Base-by-base conservation (phyloP, 1,140 invertebrate species). In the Brachystomella parvula region DNA sequence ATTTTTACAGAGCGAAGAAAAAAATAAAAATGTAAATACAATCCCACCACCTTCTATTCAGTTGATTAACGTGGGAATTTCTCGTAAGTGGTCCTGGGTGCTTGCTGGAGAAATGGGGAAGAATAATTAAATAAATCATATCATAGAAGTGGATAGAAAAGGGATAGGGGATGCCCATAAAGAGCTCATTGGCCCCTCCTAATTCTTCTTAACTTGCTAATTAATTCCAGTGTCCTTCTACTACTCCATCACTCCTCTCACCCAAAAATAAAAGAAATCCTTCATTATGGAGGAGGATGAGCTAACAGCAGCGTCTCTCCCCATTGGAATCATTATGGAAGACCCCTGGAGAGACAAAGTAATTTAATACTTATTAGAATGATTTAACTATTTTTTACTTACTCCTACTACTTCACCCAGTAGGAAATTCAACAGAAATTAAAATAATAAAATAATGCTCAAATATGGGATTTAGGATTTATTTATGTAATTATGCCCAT, bases 171-270 rank as follows among this genome's bases (percentile, higher is more conserved):
- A n/a, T 15, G 49, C 24, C 49, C 49, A 53, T 53, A 53, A 53
- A 53, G 49, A 53, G 49, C 12, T 26, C 49, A 53, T 53, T 53
- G 49, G 49, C 49, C 49, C 49, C 49, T 53, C 49, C 49, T 53
- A 17, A 24, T 39, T 17, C 9, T 53, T 26, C 3, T n/a, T n/a
- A n/a, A n/a, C n/a, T n/a, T n/a, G n/a, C n/a, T 53, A 53, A 53
- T 53, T 53, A 53, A 53, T 53, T 53, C 49, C 12, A 53, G 15
- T 26, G 49, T 53, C 49, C 49, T 53, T 53, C 9, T 12, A n/a
- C n/a, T n/a, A n/a, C n/a, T n/a, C n/a, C n/a, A n/a, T n/a, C n/a
- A n/a, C n/a, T n/a, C n/a, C n/a, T n/a, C n/a, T n/a, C n/a, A n/a
- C n/a, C n/a, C 39, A 44, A 44, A 44, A 44, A 44, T 44, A n/a